Base-by-base conservation (phyloP, 1,140 invertebrate species). In the Drosophila subobscura region DNA sequence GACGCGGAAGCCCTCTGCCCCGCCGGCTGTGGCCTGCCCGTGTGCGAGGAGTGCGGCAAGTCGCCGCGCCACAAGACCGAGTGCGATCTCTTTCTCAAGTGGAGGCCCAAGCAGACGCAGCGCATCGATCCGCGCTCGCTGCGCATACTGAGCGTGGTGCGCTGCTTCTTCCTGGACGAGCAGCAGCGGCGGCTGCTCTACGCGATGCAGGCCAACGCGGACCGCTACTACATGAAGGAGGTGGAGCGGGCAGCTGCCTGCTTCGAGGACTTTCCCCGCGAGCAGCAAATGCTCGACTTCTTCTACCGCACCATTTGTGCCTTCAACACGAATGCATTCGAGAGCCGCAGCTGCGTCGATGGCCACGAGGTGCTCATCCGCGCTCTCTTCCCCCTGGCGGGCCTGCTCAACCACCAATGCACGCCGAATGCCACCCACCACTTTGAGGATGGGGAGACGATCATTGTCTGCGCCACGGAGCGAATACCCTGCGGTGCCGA, bases 281-380 rank as follows among this genome's bases (percentile, higher is more conserved):
- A 95, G n/a, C 93, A 94, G 83, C 79, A 93, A 25, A 92, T 95
- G 44, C 94, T 96, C 92, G 92, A 91, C 37, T 91, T 77, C 50
- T 90, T 91, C 61, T 77, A 89, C 61, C 90, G 90, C 59, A 90
- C 88, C 27, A 94, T 94, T 73, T 93, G 93, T 52, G 93, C 94
- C 27, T 92, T 96, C 68, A 95, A 96, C 79, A 95, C 95, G 2
- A 96, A 96, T 77, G 95, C 95, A 5, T 96, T 96, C 72, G 95
- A 96, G 92, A 94, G 95, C 41, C 90, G 92, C 14, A 92, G 94
- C 61, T 92, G 91, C 0, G 80, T 85, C 3, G 92, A 92, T 33
- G 90, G 92, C 22, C 91, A 93, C 63, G 77, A 91, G 56, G 92
- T 93, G 27, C 93, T 93, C 76, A 90, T 95, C 29, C 92, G 95